Conservation (phyloP, 2,888 invertebrate genomes). For the Mythimna impura region DNA sequence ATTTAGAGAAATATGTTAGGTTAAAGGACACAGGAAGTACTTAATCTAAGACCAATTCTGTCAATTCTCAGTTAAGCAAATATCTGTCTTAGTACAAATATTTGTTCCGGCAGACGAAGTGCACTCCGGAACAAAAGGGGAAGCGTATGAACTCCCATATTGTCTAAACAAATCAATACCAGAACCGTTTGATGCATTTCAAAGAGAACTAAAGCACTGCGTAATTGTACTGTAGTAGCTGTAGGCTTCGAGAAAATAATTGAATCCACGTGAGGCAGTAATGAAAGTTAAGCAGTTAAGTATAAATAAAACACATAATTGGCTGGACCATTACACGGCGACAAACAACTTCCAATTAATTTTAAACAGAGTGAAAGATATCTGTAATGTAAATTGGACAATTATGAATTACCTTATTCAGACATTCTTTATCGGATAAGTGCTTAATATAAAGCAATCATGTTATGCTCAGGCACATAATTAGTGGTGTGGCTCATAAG, state of each 20-base stretch:
- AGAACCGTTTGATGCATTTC: slow-evolving; percentile 15
- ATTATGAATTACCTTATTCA: slow-evolving; percentile 53
- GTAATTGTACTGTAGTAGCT: slow-evolving; percentile 18
- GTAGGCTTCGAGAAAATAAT: slow-evolving; percentile 20
- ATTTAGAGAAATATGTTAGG: background rate
- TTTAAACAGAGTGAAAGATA: slow-evolving; percentile 38
- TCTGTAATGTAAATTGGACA: slow-evolving; percentile 37
- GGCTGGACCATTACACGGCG: slow-evolving; percentile 16
- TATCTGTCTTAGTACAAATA: slow-evolving; percentile 41
- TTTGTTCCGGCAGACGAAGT: slow-evolving; percentile 35
- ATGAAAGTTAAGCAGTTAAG: slow-evolving; percentile 30
- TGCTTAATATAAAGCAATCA: slow-evolving; percentile 62
- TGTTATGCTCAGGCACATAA: slow-evolving; percentile 59
- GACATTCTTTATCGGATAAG: slow-evolving; percentile 53
- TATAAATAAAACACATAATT: slow-evolving; percentile 24
- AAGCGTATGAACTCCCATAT: slow-evolving; percentile 19
- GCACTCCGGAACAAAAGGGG: slow-evolving; percentile 20
- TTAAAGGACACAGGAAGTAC: background rate
- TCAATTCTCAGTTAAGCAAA: slow-evolving; percentile 12
- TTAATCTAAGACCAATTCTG: background rate
- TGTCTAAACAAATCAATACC: slow-evolving; percentile 46
- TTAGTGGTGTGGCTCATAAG: slow-evolving; percentile 53
- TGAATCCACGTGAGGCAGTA: slow-evolving; percentile 23
- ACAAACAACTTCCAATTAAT: slow-evolving; percentile 36
- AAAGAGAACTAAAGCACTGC: slow-evolving; percentile 29